Percentiles rank a stretch among this genome's conserved stretches.
Evolutionary conservation across 2,797 vertebrate genomes (phyloP).

Genomic region (Mormyrus hasselquistii): DNA sequence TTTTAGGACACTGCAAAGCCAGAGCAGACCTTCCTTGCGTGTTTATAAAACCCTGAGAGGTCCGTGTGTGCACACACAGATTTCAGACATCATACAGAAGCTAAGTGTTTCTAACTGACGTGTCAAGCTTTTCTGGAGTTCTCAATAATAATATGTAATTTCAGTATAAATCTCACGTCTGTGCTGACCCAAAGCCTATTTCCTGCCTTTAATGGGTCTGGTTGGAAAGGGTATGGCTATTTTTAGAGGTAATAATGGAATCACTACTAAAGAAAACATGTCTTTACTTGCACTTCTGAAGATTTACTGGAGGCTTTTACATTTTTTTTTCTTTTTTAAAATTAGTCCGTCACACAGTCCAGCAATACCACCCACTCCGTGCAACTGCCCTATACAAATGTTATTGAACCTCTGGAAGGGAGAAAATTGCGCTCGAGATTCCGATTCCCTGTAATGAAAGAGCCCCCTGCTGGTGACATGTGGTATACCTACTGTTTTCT

Average conservation of each 20-base stretch:
- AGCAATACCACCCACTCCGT: constrained; percentile 22
- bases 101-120: neutral
- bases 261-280: neutral
- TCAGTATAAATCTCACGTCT: neutral
- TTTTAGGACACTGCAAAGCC: neutral
- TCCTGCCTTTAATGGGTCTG: neutral
- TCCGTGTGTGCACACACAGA: neutral
- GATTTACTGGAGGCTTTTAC: constrained; percentile 1
- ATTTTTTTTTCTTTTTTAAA: neutral
- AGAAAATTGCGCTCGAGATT: neutral
- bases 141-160: neutral
- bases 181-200: neutral
- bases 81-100: neutral
- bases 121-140: neutral
- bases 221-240: neutral
- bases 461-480: constrained; percentile 56
- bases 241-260: constrained; percentile 13
- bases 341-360: constrained; percentile 29
- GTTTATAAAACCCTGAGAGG: neutral
- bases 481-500: neutral
- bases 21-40: neutral
- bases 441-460: constrained; percentile 45
- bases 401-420: constrained; percentile 10
- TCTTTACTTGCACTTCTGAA: neutral
- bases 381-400: constrained; percentile 5